A percentile compares a stretch with the other conserved stretches of the same genome.
phyloP scores from a whole-genome alignment of 2,113 vertebrate species.

The rat (Rattus norvegicus) region GRCr8 NC_086019.1:20673501-20674000 shows the following conservation, averaged over 20 bases:
- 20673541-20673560: not conserved
- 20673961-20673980: not conserved
- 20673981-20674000: not conserved
- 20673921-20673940: slow-evolving; percentile 1
- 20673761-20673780: not conserved
- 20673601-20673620: not conserved
- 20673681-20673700: not conserved
- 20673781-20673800: not conserved
- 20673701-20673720: no score
- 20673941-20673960: slow-evolving; percentile 33
- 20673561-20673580: not conserved
- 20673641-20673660: no score
- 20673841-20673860: not conserved
- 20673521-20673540: no score
- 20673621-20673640: not conserved
- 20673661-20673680: no score
- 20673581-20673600: not conserved
- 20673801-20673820: not conserved
- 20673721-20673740: accelerated
- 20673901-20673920: not conserved
- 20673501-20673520: no score
- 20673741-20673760: not conserved
- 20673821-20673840: not conserved
- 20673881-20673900: not conserved
- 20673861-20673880: not conserved